A percentile compares a stretch with the other conserved stretches of the same genome.
These are phyloP conservation scores for Dorcus parallelipipedus DNA, from an alignment of 2,888 invertebrate species.

Conservation along the genomic window DNA sequence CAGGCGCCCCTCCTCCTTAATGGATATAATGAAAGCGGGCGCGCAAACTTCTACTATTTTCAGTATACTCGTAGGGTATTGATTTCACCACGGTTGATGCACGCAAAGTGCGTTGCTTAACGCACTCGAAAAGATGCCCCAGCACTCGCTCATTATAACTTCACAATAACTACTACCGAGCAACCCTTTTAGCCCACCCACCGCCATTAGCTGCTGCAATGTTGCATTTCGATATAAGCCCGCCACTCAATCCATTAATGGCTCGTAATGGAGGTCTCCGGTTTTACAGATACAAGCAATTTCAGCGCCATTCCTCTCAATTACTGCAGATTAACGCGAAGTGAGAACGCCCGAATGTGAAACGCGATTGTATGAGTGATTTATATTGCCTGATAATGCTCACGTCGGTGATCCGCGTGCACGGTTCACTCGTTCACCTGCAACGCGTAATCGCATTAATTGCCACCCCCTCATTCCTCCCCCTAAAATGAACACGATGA, in stretches of 20 bases:
- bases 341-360: slow-evolving; percentile 27
- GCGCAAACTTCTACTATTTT: background rate
- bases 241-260: slow-evolving; percentile 46
- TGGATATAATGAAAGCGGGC: no score
- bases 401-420: slow-evolving; percentile 20
- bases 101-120: background rate
- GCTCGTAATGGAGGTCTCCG: slow-evolving; percentile 45
- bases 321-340: slow-evolving; percentile 42
- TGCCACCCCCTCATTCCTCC: slow-evolving; percentile 3
- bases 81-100: no score
- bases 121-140: slow-evolving; percentile 17
- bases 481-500: background rate
- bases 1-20: no score
- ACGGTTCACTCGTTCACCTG: slow-evolving; percentile 13
- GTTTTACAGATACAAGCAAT: slow-evolving; percentile 46
- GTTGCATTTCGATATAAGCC: slow-evolving; percentile 34
- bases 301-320: slow-evolving; percentile 45
- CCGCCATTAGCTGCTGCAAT: slow-evolving; percentile 22
- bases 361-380: slow-evolving; percentile 27
- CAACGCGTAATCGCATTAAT: slow-evolving; percentile 19
- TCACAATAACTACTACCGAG: slow-evolving; percentile 22
- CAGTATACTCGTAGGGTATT: background rate
- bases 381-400: slow-evolving; percentile 25
- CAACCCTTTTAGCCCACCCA: slow-evolving; percentile 29
- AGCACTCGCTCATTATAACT: slow-evolving; percentile 19